These are phyloP conservation scores for Hiodon alosoides DNA, from an alignment of 2,113 vertebrate genomes.

Conservation along the genomic window DNA sequence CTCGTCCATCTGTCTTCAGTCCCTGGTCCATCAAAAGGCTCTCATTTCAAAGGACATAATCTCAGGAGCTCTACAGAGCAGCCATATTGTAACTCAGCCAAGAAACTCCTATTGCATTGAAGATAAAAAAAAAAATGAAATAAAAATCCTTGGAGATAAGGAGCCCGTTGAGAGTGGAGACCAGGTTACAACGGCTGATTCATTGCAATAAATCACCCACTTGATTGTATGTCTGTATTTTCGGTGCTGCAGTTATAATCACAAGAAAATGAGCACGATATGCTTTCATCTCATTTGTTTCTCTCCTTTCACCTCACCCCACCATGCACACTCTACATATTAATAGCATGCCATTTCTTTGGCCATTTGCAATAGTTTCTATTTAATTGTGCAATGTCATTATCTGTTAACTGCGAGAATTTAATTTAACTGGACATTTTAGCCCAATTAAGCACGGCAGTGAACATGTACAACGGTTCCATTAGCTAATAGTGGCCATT, in stretches of 20 bases:
- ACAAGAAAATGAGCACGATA: slow-evolving; percentile 16
- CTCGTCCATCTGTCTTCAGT: slow-evolving; percentile 30
- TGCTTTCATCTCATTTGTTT: slow-evolving; percentile 24
- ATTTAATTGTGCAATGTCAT: slow-evolving; percentile 37
- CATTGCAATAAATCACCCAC: slow-evolving; percentile 29
- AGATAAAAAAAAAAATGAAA: slow-evolving; percentile 16
- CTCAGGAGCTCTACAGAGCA: slow-evolving; percentile 26
- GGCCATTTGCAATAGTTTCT: slow-evolving; percentile 24
- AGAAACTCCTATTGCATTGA: background rate
- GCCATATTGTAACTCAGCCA: background rate
- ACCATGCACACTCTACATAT: slow-evolving; percentile 15
- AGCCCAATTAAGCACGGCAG: slow-evolving; percentile 58
- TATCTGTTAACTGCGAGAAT: slow-evolving; percentile 53
- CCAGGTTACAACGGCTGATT: background rate
- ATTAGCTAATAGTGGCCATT: slow-evolving; percentile 59
- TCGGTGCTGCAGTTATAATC: background rate
- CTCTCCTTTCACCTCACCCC: background rate
- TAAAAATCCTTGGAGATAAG: slow-evolving; percentile 17
- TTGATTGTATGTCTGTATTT: slow-evolving; percentile 23
- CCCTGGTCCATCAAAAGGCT: slow-evolving; percentile 51
- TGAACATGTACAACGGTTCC: slow-evolving; percentile 54
- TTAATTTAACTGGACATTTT: slow-evolving; percentile 62
- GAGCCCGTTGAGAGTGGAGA: background rate
- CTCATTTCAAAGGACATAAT: slow-evolving; percentile 52
- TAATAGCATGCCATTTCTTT: slow-evolving; percentile 17